Evolutionary conservation across 2,113 vertebrate species (phyloP).

Genomic region (Hippoglossus stenolepis): DNA sequence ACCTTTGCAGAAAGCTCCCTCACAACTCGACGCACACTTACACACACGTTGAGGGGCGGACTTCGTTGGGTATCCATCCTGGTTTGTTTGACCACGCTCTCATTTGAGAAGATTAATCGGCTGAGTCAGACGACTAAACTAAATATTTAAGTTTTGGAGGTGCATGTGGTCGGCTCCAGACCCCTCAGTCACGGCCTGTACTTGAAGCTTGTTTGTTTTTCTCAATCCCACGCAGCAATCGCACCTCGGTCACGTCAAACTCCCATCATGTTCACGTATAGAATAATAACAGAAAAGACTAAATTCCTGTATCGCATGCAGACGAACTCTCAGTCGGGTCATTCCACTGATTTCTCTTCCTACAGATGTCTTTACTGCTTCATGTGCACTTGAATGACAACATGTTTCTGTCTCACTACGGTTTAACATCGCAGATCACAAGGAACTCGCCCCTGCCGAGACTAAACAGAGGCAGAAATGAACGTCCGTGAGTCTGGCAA

Average conservation of each 20-base stretch:
- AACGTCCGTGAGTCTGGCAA: slow-evolving; percentile 14
- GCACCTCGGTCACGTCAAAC: neutral
- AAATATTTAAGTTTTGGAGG: slow-evolving; percentile 63
- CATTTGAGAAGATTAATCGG: slow-evolving; percentile 55
- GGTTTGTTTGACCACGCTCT: slow-evolving; percentile 58
- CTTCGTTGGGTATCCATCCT: slow-evolving; percentile 12
- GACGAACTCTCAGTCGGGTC: too few species aligned
- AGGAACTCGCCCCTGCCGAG: slow-evolving; percentile 20
- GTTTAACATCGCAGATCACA: slow-evolving; percentile 39
- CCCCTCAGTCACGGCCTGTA: neutral
- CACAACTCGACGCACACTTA: neutral
- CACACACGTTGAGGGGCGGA: neutral
- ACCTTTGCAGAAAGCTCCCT: slow-evolving; percentile 3
- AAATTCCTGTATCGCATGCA: neutral
- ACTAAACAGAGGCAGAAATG: slow-evolving; percentile 56
- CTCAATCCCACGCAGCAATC: slow-evolving; percentile 9
- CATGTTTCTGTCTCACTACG: slow-evolving; percentile 18
- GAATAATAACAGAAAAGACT: neutral
- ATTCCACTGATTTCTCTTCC: too few species aligned
- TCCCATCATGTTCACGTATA: slow-evolving; percentile 1
- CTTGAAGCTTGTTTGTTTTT: slow-evolving; percentile 34
- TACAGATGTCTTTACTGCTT: too few species aligned
- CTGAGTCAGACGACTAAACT: slow-evolving; percentile 23
- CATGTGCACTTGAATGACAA: too few species aligned
- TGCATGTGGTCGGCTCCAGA: slow-evolving; percentile 26